phyloP scores from a whole-genome alignment of 2,113 vertebrate genomes.

The Columbina picui region DNA sequence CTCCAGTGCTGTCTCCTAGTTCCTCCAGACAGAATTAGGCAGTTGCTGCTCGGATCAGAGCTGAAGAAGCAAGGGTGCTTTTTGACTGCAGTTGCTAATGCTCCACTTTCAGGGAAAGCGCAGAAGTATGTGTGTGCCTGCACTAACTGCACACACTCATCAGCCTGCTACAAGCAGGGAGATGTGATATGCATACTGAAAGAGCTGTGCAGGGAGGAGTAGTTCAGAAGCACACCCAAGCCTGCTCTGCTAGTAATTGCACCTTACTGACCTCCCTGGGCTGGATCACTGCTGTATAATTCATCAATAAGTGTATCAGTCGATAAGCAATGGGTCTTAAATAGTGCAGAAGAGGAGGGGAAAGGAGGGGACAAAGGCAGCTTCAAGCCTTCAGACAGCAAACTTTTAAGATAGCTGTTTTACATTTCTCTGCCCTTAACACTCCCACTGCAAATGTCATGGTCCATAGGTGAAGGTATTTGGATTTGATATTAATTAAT shows the following conservation, averaged over 20 bases:
- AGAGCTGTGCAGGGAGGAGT: conserved; percentile 55
- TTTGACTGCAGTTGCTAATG: conserved; percentile 69
- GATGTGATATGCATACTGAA: conserved; percentile 76
- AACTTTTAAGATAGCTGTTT: conserved; percentile 4
- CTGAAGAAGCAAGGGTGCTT: conserved; percentile 40
- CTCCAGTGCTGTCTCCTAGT: conserved; percentile 34
- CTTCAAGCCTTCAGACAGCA: neutral
- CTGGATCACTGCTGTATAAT: conserved; percentile 39
- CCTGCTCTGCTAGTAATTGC: conserved; percentile 51
- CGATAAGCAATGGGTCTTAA: conserved; percentile 32
- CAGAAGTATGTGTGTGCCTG: conserved; percentile 61
- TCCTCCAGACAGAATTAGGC: conserved; percentile 43
- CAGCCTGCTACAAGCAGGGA: conserved; percentile 68
- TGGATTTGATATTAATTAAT: conserved; percentile 37
- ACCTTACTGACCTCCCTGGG: conserved; percentile 67
- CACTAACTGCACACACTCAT: conserved; percentile 70
- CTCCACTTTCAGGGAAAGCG: conserved; percentile 67
- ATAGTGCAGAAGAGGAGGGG: neutral
- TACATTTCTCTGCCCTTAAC: neutral
- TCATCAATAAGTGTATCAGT: conserved; percentile 57
- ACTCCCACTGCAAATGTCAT: neutral
- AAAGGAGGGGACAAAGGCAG: neutral
- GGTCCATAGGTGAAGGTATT: neutral
- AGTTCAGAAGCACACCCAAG: conserved; percentile 55
- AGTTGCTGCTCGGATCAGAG: conserved; percentile 40